Percentiles rank a stretch among this genome's conserved stretches.
These are phyloP conservation scores for Trachelipus rathkii DNA, from an alignment of 1,140 invertebrate species.

Conservation along the genomic window DNA sequence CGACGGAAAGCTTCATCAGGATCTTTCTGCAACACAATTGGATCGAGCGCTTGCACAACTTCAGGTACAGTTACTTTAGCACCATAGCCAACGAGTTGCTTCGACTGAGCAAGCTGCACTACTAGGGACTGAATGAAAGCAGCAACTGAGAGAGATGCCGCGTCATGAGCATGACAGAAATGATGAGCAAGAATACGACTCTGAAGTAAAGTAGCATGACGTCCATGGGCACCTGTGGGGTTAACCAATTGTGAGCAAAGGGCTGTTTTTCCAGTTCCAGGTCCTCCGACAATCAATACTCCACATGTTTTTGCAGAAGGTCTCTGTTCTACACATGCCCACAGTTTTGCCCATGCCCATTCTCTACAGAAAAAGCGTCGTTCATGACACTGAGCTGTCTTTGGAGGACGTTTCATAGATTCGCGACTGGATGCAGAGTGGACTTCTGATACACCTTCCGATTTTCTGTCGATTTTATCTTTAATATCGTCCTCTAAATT, in stretches of 20 bases:
- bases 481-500: not conserved
- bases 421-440: not conserved
- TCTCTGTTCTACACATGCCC: constrained; percentile 50
- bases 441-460: not conserved
- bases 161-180: constrained; percentile 68
- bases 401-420: not conserved
- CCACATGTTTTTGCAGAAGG: constrained; percentile 59
- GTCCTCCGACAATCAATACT: constrained; percentile 75
- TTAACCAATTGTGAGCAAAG: constrained; percentile 77
- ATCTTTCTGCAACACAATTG: constrained; percentile 55
- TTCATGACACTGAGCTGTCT: constrained; percentile 49
- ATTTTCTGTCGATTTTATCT: not conserved
- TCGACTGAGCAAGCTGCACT: constrained; percentile 65
- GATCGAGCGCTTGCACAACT: constrained; percentile 47
- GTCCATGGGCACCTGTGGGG: constrained; percentile 67
- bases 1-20: constrained; percentile 88
- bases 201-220: constrained; percentile 62
- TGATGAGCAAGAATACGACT: constrained; percentile 73
- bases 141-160: constrained; percentile 65
- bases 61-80: constrained; percentile 74
- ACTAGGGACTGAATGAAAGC: constrained; percentile 79
- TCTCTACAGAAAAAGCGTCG: constrained; percentile 77
- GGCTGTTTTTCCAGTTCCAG: constrained; percentile 74
- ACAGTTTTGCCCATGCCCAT: constrained; percentile 92
- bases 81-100: constrained; percentile 63